Percentiles rank a stretch among this genome's conserved stretches.
Conservation (phyloP, 2,797 vertebrate genomes). For the Oryzias dopingdopingensis region DNA sequence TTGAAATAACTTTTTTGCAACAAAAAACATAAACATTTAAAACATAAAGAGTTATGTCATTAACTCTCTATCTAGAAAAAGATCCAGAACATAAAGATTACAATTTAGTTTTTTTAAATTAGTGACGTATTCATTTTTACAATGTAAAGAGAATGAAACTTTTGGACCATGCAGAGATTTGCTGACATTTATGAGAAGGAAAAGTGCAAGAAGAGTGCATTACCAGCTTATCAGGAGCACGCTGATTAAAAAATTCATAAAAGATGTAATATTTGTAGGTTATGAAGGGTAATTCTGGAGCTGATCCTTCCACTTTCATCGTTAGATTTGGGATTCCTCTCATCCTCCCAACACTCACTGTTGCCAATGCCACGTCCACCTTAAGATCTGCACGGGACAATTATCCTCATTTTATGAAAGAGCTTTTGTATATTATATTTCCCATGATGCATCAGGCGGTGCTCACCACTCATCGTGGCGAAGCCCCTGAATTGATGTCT, state of each 20-base stretch:
- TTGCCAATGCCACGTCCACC: conserved; percentile 52
- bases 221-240: conserved; percentile 26
- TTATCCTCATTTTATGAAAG: not conserved
- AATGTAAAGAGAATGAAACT: not conserved
- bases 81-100: no score
- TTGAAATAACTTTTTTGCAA: no score
- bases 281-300: conserved; percentile 48
- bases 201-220: not conserved
- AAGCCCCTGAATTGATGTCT: conserved; percentile 72
- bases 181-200: not conserved
- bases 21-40: no score
- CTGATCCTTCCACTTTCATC: conserved; percentile 36
- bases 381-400: conserved; percentile 61
- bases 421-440: not conserved
- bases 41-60: no score
- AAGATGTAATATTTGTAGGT: conserved; percentile 77
- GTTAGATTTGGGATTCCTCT: conserved; percentile 73
- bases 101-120: no score
- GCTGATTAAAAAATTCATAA: conserved; percentile 74
- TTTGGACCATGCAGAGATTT: not conserved
- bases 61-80: no score
- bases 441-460: not conserved
- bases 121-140: no score
- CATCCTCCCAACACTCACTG: conserved; percentile 76
- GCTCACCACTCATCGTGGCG: conserved; percentile 73